Evolutionary conservation across 2,113 vertebrate genomes (phyloP).

Genomic region (Tachuris rubrigastra): DNA sequence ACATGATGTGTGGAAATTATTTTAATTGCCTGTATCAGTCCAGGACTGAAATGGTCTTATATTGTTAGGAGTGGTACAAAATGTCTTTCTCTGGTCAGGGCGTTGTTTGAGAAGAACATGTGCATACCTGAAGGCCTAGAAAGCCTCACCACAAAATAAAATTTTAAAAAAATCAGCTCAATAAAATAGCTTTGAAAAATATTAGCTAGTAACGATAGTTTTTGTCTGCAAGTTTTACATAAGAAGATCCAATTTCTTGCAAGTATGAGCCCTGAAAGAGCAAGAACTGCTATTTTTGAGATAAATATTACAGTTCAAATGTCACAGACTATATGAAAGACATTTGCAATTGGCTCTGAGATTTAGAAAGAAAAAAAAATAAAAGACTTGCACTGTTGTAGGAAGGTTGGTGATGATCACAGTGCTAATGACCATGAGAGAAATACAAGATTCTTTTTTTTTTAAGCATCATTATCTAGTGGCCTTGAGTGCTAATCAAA

Average conservation of each 20-base stretch:
- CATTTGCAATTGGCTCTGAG: neutral
- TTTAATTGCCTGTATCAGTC: neutral
- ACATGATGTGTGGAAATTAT: conserved; percentile 18
- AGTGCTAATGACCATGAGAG: conserved; percentile 13
- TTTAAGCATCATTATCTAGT: conserved; percentile 10
- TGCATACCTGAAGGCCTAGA: neutral
- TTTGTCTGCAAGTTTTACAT: neutral
- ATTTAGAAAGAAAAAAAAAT: neutral
- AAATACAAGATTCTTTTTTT: neutral
- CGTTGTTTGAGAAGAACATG: neutral
- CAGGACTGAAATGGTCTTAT: neutral
- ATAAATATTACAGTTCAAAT: neutral
- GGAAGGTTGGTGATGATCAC: neutral
- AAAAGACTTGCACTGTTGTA: neutral
- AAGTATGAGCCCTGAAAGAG: neutral
- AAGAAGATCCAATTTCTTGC: neutral
- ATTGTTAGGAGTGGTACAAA: neutral
- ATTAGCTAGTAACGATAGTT: neutral
- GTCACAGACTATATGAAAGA: neutral
- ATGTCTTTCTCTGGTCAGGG: neutral
- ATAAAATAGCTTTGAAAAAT: neutral
- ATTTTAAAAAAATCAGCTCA: neutral
- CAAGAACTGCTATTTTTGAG: neutral
- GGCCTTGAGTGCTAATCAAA: conserved; percentile 55
- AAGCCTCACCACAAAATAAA: neutral